phyloP scores from a whole-genome alignment of 2,113 vertebrate species.

The Rhinopomastus cyanomelas region DNA sequence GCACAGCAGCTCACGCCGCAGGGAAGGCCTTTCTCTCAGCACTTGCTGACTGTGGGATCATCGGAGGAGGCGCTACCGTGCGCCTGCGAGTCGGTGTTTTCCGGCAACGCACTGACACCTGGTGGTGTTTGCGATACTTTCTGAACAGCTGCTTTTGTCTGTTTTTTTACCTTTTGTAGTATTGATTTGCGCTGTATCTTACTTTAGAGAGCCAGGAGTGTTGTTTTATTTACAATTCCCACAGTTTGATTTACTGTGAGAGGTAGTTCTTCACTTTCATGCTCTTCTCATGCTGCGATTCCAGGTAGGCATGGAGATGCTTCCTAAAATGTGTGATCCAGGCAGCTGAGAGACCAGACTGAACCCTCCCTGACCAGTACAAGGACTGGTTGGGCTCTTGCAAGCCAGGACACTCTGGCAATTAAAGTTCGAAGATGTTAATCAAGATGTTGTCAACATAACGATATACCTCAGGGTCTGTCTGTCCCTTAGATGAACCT shows the following conservation, averaged over 20 bases:
- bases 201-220: neutral
- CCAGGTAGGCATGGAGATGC: accelerated
- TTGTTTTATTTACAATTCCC: neutral
- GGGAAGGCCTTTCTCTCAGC: neutral
- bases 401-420: too few relatives aligned
- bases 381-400: too few relatives aligned
- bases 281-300: neutral
- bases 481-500: too few relatives aligned
- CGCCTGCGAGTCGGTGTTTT: neutral
- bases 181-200: neutral
- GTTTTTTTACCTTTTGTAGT: neutral
- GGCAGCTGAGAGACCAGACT: too few relatives aligned
- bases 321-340: neutral
- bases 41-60: accelerated
- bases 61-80: accelerated
- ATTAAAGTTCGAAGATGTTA: too few relatives aligned
- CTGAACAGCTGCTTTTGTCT: too few relatives aligned
- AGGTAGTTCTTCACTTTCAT: neutral
- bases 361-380: too few relatives aligned
- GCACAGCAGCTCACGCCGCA: neutral
- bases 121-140: neutral
- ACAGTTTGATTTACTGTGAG: neutral
- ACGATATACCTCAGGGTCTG: too few relatives aligned
- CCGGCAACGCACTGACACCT: constrained; percentile 43
- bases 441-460: too few relatives aligned